Percentiles rank a stretch among this genome's conserved stretches.
Evolutionary conservation across 2,113 vertebrate species (phyloP).

Genomic region (Mus spicilegus): DNA sequence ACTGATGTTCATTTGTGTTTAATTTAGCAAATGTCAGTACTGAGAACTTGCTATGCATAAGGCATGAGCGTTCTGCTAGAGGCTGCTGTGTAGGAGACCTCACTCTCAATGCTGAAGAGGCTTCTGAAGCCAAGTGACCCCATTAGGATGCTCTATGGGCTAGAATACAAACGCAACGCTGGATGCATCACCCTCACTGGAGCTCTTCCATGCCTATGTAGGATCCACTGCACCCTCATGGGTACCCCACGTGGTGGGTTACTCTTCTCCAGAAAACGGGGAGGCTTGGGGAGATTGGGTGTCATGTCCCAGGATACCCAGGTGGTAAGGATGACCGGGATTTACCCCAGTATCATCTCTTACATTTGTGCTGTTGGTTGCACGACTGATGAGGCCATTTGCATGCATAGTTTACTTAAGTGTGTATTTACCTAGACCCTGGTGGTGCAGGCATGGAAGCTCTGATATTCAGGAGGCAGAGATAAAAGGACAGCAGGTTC

Average conservation of each 20-base stretch:
- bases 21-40: slow-evolving; percentile 31
- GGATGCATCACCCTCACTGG: not conserved
- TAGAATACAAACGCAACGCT: not conserved
- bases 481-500: not conserved
- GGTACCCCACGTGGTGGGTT: not conserved
- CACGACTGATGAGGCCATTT: not conserved
- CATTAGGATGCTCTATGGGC: not conserved
- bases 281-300: not conserved
- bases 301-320: not conserved
- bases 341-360: not conserved
- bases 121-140: not conserved
- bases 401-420: not conserved
- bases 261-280: not conserved
- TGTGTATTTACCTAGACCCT: not conserved
- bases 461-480: not conserved
- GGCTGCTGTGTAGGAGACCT: not conserved
- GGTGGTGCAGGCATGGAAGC: not conserved
- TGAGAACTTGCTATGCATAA: slow-evolving; percentile 6
- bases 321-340: not conserved
- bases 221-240: not conserved
- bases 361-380: not conserved
- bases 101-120: not conserved
- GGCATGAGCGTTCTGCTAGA: not conserved
- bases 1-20: slow-evolving; percentile 8
- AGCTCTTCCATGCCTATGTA: not conserved